Evolutionary conservation across 2,797 vertebrate genomes (phyloP).

Genomic region (Thaleichthys pacificus): DNA sequence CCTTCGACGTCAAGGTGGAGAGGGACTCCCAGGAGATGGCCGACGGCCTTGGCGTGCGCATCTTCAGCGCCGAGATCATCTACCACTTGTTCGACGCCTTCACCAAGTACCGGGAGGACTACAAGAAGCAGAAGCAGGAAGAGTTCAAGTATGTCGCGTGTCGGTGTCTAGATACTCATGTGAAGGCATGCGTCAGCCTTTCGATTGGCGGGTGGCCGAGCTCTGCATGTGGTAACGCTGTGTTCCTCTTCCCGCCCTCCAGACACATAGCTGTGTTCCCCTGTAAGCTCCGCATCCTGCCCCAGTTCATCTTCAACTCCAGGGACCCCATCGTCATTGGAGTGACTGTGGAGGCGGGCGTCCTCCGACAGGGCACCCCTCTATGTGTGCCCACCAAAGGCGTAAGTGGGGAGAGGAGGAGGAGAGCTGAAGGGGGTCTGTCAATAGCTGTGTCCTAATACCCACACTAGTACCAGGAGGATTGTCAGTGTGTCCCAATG

Average conservation of each 20-base stretch:
- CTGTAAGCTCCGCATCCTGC: conserved; percentile 91
- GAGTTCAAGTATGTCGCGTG: conserved; percentile 89
- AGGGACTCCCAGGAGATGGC: conserved; percentile 97
- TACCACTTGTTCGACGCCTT: conserved; percentile 98
- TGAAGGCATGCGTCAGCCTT: no score
- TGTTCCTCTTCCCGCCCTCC: conserved; percentile 6
- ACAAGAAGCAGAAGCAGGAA: conserved; percentile 98
- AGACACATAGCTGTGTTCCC: conserved; percentile 96
- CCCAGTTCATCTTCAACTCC: conserved; percentile 98
- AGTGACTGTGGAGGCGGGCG: conserved; percentile 86
- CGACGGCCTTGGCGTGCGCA: conserved; percentile 89
- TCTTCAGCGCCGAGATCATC: conserved; percentile 98
- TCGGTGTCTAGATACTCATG: neutral
- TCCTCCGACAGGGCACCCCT: conserved; percentile 90
- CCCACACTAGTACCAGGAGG: neutral
- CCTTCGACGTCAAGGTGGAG: conserved; percentile 96
- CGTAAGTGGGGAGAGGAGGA: conserved; percentile 70
- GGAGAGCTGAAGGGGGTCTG: neutral
- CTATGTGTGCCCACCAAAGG: conserved; percentile 95
- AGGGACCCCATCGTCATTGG: conserved; percentile 98
- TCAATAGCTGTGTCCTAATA: neutral
- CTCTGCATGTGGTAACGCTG: neutral
- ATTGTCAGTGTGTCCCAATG: neutral
- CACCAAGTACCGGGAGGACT: conserved; percentile 96
- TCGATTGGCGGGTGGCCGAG: neutral